These are phyloP conservation scores for Ammospiza nelsoni DNA, from an alignment of 2,113 vertebrate genomes.

Conservation along the genomic window DNA sequence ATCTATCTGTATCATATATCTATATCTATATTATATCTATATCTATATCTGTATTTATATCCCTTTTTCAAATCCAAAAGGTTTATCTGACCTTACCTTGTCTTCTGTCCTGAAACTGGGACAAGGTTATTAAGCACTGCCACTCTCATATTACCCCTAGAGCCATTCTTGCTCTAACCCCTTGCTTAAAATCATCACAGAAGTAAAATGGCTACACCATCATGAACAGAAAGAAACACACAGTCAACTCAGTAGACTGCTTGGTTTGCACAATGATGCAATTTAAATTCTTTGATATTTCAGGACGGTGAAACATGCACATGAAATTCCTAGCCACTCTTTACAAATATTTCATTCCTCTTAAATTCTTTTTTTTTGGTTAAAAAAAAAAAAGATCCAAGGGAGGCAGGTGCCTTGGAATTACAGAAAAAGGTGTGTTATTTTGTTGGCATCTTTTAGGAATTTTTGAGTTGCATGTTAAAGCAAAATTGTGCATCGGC, in stretches of 20 bases:
- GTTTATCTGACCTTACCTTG: background rate
- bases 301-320: background rate
- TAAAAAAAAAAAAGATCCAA: background rate
- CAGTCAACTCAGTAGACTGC: background rate
- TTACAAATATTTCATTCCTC: background rate
- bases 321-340: background rate
- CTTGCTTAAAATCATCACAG: background rate
- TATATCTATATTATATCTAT: background rate
- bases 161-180: background rate
- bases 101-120: background rate
- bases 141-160: background rate
- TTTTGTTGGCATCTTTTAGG: background rate
- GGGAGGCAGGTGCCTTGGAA: background rate
- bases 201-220: background rate
- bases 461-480: background rate
- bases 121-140: background rate
- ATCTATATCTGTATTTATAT: background rate
- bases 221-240: background rate
- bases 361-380: background rate
- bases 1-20: background rate
- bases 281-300: background rate
- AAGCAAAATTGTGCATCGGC: constrained; percentile 9
- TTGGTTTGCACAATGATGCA: background rate
- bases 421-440: background rate
- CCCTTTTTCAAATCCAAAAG: background rate